These are phyloP conservation scores for Platyura marginata DNA, from an alignment of 1,140 invertebrate genomes.

Conservation along the genomic window DNA sequence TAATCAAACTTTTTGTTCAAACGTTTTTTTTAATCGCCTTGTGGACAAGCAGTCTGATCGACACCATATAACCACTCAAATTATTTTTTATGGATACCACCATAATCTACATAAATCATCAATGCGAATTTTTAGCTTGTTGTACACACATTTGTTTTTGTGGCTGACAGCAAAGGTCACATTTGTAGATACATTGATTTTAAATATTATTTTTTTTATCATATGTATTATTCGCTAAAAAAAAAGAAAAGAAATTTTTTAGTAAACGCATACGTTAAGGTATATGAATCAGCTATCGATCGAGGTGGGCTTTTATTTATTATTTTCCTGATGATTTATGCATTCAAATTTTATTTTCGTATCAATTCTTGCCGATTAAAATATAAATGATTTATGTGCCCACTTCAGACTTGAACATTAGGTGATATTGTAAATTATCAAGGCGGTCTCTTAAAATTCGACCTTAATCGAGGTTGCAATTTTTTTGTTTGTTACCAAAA, in stretches of 20 bases:
- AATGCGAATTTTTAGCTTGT: too few relatives aligned
- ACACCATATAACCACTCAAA: background rate
- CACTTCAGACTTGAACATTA: background rate
- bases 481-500: background rate
- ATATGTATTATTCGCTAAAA: background rate
- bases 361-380: background rate
- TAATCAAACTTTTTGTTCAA: too few relatives aligned
- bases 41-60: background rate
- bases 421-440: background rate
- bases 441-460: background rate
- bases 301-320: background rate
- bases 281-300: too few relatives aligned
- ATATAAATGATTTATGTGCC: background rate
- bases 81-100: background rate
- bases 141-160: background rate
- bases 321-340: background rate
- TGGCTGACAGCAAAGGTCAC: background rate
- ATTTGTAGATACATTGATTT: background rate
- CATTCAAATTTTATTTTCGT: background rate
- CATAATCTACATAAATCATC: too few relatives aligned
- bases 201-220: background rate
- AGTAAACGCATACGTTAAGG: too few relatives aligned
- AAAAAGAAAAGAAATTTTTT: too few relatives aligned
- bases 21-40: background rate
- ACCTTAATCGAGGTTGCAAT: background rate